Conservation (phyloP, 2,113 vertebrate species). For the Lepisosteus oculatus region DNA sequence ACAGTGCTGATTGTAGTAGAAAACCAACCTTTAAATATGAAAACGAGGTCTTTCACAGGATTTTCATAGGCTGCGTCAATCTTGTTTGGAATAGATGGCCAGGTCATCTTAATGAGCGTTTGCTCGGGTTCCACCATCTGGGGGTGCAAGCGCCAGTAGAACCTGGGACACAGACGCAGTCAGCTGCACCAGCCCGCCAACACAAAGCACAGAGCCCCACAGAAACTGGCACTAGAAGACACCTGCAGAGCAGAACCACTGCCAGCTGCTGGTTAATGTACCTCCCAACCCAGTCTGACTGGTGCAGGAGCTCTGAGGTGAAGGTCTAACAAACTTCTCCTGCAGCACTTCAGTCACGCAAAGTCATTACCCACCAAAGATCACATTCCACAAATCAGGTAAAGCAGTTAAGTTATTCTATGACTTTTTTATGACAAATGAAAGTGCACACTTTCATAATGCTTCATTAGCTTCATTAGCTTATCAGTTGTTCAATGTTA, state of each 20-base stretch:
- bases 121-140: conserved; percentile 80
- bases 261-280: too few relatives aligned
- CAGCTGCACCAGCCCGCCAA: too few relatives aligned
- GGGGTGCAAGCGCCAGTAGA: conserved; percentile 90
- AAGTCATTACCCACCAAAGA: not conserved
- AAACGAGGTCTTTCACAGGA: conserved; percentile 72
- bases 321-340: too few relatives aligned
- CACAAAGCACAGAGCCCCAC: too few relatives aligned
- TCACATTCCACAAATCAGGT: too few relatives aligned
- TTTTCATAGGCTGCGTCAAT: conserved; percentile 92
- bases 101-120: conserved; percentile 80
- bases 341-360: not conserved
- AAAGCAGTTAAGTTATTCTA: not conserved
- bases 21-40: conserved; percentile 85
- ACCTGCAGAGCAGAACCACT: too few relatives aligned
- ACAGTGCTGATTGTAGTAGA: not conserved
- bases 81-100: conserved; percentile 85
- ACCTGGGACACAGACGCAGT: conserved; percentile 58
- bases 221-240: too few relatives aligned
- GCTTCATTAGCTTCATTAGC: too few relatives aligned
- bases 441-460: not conserved
- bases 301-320: too few relatives aligned
- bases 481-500: not conserved
- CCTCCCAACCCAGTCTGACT: too few relatives aligned
- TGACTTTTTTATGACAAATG: not conserved